These are phyloP conservation scores for Noctua janthe DNA, from an alignment of 2,888 invertebrate species.

Conservation along the genomic window DNA sequence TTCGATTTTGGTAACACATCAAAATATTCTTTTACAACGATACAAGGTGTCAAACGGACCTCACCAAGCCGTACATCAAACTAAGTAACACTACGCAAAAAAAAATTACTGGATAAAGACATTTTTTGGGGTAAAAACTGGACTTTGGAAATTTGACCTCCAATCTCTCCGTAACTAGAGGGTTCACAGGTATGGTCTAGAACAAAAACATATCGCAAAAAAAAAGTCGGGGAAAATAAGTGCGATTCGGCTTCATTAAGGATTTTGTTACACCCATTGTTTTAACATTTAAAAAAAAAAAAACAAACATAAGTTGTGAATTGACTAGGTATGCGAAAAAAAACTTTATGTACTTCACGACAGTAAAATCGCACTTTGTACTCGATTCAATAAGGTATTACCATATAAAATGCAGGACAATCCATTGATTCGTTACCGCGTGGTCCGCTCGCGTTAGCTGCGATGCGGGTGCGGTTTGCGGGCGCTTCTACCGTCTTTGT, in stretches of 20 bases:
- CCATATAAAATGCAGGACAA: conserved; percentile 31
- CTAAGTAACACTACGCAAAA: too few relatives aligned
- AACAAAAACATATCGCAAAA: too few relatives aligned
- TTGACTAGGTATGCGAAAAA: background rate
- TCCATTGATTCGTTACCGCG: conserved; percentile 33
- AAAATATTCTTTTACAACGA: background rate
- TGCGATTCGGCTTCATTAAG: too few relatives aligned
- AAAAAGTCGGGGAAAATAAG: too few relatives aligned
- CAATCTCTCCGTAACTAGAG: too few relatives aligned
- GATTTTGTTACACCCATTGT: too few relatives aligned
- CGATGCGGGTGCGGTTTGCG: conserved; percentile 51
- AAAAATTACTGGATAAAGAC: too few relatives aligned
- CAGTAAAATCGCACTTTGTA: background rate
- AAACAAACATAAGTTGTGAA: background rate
- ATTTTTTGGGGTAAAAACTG: too few relatives aligned
- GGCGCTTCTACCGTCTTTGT: conserved; percentile 51
- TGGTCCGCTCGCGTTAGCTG: conserved; percentile 26
- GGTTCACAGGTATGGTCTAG: too few relatives aligned
- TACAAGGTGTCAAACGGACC: too few relatives aligned
- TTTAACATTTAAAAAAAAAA: background rate
- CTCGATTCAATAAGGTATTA: background rate
- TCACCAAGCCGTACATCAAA: too few relatives aligned
- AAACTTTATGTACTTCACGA: background rate
- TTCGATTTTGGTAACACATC: background rate
- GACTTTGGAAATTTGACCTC: too few relatives aligned